Evolutionary conservation across 2,113 vertebrate species (phyloP).

Genomic region (Macquaria australasica): DNA sequence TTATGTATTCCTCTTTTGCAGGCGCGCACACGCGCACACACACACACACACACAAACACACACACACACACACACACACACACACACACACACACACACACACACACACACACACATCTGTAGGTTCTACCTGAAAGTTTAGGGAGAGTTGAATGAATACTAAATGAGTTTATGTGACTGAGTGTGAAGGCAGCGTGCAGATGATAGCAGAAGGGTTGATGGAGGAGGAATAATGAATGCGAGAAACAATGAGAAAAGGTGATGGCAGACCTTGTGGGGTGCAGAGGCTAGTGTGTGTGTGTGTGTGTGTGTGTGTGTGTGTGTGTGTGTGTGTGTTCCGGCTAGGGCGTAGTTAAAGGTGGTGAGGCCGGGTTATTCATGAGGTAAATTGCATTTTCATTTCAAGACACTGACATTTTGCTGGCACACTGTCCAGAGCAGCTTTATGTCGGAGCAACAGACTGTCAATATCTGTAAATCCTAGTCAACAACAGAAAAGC

Average conservation of each 20-base stretch:
- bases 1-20: slow-evolving; percentile 13
- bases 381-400: slow-evolving; percentile 8
- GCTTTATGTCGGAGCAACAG: background rate
- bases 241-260: slow-evolving; percentile 50
- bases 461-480: slow-evolving; percentile 22
- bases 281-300: background rate
- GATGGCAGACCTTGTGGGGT: background rate
- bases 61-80: slow-evolving; percentile 20
- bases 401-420: slow-evolving; percentile 8
- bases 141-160: slow-evolving; percentile 58
- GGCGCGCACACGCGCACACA: slow-evolving; percentile 11
- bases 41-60: slow-evolving; percentile 18
- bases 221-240: slow-evolving; percentile 42
- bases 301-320: slow-evolving; percentile 4
- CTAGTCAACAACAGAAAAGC: slow-evolving; percentile 14
- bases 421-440: slow-evolving; percentile 7
- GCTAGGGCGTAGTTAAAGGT: slow-evolving; percentile 1
- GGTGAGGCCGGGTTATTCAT: slow-evolving; percentile 3
- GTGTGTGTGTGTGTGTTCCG: slow-evolving; percentile 6
- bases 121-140: slow-evolving; percentile 58
- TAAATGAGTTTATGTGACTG: slow-evolving; percentile 43
- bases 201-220: slow-evolving; percentile 35
- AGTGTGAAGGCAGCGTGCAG: slow-evolving; percentile 50
- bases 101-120: slow-evolving; percentile 20
- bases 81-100: slow-evolving; percentile 18